Evolutionary conservation across 2,797 vertebrate species (phyloP).

Genomic region (Sparidentex hasta): DNA sequence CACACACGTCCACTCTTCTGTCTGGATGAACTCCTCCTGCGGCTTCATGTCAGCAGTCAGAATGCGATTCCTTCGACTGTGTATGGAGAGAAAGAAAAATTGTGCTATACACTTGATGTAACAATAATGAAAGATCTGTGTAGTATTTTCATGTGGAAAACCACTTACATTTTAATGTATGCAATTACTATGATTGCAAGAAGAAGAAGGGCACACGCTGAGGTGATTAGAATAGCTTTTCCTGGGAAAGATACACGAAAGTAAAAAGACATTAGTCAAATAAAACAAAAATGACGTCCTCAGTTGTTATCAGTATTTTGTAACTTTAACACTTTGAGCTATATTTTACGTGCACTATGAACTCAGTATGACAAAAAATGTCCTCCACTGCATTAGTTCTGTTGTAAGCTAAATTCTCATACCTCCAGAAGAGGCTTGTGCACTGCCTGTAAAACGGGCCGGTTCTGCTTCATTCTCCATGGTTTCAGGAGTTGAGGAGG

Average conservation of each 20-base stretch:
- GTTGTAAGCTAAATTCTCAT: not conserved
- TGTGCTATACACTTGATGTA: not conserved
- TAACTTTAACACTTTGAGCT: not conserved
- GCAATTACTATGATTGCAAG: conserved; percentile 55
- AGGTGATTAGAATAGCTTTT: conserved; percentile 73
- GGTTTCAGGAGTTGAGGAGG: conserved; percentile 2
- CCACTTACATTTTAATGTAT: conserved; percentile 79
- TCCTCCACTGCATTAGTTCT: not conserved
- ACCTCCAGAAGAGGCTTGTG: conserved; percentile 62
- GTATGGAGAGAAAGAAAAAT: conserved; percentile 22
- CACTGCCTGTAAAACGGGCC: conserved; percentile 19
- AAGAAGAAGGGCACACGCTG: conserved; percentile 68
- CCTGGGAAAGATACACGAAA: conserved; percentile 55
- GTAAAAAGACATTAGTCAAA: conserved; percentile 5
- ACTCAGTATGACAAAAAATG: not conserved
- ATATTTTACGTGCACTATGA: not conserved
- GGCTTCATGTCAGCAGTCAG: conserved; percentile 49
- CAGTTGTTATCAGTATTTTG: not conserved
- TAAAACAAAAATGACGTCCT: not conserved
- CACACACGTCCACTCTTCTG: conserved; percentile 65
- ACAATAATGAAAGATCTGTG: not conserved
- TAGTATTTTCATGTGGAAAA: conserved; percentile 8
- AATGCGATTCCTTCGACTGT: conserved; percentile 56
- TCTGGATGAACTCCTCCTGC: conserved; percentile 69
- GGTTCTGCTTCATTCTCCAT: conserved; percentile 22